These are phyloP conservation scores for Drosophila sturtevanti DNA, from an alignment of 1,140 invertebrate species.

Conservation along the genomic window DNA sequence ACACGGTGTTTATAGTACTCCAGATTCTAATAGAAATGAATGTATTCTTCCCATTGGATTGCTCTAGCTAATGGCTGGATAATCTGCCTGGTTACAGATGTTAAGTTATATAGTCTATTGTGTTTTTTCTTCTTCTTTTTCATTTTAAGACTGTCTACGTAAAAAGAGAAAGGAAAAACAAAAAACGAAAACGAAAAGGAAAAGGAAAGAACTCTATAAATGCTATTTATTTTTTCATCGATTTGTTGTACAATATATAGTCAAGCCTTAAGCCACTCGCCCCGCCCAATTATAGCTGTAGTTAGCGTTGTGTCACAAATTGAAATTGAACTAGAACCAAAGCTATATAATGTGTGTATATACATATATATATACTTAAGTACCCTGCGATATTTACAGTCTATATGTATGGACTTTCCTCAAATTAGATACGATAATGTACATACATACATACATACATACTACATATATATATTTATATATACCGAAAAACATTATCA, in stretches of 20 bases:
- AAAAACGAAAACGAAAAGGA: background rate
- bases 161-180: constrained; percentile 21
- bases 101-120: too few species aligned
- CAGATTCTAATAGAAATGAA: constrained; percentile 82
- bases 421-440: constrained; percentile 46
- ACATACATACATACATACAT: constrained; percentile 33
- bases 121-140: constrained; percentile 10
- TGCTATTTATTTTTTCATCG: constrained; percentile 25
- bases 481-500: constrained; percentile 21
- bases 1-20: constrained; percentile 84
- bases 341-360: constrained; percentile 54
- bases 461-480: constrained; percentile 28
- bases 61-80: constrained; percentile 41
- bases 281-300: constrained; percentile 35
- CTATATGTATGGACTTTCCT: constrained; percentile 31
- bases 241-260: constrained; percentile 1
- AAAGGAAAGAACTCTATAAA: background rate
- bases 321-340: constrained; percentile 62
- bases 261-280: too few species aligned
- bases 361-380: constrained; percentile 33
- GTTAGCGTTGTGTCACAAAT: constrained; percentile 42
- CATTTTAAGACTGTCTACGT: constrained; percentile 65
- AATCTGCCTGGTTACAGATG: constrained; percentile 27
- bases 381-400: constrained; percentile 61
- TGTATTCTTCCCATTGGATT: constrained; percentile 74